These are phyloP conservation scores for Metridium senile DNA, from an alignment of 92 coral and sea anemone species.

Conservation along the genomic window DNA sequence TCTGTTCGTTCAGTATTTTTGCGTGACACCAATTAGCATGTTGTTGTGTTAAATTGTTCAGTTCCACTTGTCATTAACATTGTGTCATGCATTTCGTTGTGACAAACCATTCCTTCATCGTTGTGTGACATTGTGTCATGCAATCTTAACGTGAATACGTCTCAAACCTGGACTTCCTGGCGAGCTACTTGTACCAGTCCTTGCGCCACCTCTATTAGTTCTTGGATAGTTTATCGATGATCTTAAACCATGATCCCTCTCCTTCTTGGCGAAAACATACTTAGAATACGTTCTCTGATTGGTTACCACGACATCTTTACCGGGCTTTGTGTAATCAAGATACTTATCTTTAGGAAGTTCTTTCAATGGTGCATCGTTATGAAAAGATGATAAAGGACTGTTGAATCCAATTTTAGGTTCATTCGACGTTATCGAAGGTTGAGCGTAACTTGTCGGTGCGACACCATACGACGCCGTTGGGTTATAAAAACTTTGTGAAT, in stretches of 20 bases:
- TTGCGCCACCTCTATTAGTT: background rate
- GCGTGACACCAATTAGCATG: background rate
- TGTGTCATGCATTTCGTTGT: background rate
- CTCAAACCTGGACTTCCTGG: constrained; percentile 9
- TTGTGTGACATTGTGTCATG: constrained; percentile 4
- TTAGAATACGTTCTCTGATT: constrained; percentile 40
- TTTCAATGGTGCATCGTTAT: constrained; percentile 5
- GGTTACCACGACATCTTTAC: constrained; percentile 27
- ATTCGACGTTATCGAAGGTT: background rate
- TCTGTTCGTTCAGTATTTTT: background rate
- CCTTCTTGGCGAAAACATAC: constrained; percentile 11
- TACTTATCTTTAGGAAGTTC: background rate
- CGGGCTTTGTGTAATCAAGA: constrained; percentile 1
- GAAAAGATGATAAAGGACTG: constrained; percentile 16
- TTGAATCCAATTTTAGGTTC: constrained; percentile 28
- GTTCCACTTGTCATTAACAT: background rate
- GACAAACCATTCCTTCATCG: no score
- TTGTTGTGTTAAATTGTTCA: background rate
- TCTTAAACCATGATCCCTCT: constrained; percentile 4
- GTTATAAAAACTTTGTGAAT: background rate
- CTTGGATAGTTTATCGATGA: background rate
- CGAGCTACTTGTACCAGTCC: background rate
- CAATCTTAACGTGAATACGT: no score
- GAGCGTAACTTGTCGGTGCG: constrained; percentile 12
- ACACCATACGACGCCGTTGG: background rate